Conservation (phyloP, 2,888 invertebrate species). For the Campoplex nolae region DNA sequence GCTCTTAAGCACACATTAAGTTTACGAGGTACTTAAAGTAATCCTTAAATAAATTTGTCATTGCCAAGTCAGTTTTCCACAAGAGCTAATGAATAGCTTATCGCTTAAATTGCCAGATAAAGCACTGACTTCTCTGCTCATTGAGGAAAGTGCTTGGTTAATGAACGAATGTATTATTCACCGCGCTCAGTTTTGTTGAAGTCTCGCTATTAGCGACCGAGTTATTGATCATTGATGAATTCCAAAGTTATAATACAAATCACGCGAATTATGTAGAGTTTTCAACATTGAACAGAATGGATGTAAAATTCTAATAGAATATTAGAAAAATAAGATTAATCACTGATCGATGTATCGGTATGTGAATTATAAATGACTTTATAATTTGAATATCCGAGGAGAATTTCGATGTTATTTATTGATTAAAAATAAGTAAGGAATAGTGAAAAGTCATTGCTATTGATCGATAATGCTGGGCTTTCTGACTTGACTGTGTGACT, state of each 20-base stretch:
- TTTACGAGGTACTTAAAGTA: slow-evolving; percentile 23
- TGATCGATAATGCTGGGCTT: not conserved
- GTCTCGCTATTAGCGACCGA: not conserved
- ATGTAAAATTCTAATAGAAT: not conserved
- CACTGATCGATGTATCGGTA: not conserved
- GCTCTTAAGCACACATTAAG: slow-evolving; percentile 6
- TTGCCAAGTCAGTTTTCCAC: slow-evolving; percentile 1
- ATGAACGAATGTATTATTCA: slow-evolving; percentile 15
- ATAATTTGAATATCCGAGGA: not conserved
- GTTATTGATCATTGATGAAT: no score
- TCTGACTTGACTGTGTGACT: slow-evolving; percentile 11
- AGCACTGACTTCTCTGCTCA: not conserved
- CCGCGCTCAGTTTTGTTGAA: slow-evolving; percentile 5
- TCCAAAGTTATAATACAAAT: no score
- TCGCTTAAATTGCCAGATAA: not conserved
- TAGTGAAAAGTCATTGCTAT: not conserved
- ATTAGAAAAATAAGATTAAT: not conserved
- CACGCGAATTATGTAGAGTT: no score
- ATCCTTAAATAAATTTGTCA: slow-evolving; percentile 26
- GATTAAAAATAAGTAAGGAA: not conserved
- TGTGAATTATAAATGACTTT: not conserved
- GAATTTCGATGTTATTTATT: slow-evolving; percentile 25
- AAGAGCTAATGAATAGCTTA: slow-evolving; percentile 28
- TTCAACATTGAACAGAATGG: no score
- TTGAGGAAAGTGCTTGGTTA: slow-evolving; percentile 13